phyloP scores from a whole-genome alignment of 2,797 vertebrate species.

The Psittacula echo region DNA sequence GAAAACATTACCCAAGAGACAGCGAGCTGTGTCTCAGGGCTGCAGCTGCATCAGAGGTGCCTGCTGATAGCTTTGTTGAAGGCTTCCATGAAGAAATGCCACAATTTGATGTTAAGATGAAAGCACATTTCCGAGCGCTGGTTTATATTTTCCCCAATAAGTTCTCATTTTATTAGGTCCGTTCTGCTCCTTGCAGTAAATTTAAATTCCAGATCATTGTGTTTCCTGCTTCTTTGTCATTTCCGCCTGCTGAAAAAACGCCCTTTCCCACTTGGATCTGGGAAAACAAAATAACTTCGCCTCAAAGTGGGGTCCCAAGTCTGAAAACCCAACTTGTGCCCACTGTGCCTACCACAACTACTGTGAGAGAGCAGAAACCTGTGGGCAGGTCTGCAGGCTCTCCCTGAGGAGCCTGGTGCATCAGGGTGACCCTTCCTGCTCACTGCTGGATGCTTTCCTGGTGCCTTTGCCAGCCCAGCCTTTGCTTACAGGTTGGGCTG shows the following conservation, averaged over 20 bases:
- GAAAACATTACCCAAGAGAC: neutral
- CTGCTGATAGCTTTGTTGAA: neutral
- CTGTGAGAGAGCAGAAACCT: neutral
- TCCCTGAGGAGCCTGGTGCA: neutral
- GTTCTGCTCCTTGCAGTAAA: constrained; percentile 12
- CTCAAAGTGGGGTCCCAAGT: neutral
- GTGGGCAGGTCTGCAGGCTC: neutral
- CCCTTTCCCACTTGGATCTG: neutral
- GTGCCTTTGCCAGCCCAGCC: neutral
- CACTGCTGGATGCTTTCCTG: neutral
- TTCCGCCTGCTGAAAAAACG: neutral
- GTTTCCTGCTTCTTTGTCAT: neutral
- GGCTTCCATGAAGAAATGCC: neutral
- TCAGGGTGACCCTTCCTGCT: neutral
- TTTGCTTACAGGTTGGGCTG: neutral
- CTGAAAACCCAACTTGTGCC: neutral
- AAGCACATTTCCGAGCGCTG: neutral
- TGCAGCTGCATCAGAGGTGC: neutral
- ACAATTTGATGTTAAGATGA: constrained; percentile 25
- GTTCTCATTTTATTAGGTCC: neutral
- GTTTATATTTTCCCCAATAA: neutral
- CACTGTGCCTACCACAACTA: neutral
- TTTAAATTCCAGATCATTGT: neutral
- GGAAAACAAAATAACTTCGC: neutral
- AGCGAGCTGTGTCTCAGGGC: neutral